These are phyloP conservation scores for Ypsolopha scabrella DNA, from an alignment of 2,888 invertebrate species.

Conservation along the genomic window DNA sequence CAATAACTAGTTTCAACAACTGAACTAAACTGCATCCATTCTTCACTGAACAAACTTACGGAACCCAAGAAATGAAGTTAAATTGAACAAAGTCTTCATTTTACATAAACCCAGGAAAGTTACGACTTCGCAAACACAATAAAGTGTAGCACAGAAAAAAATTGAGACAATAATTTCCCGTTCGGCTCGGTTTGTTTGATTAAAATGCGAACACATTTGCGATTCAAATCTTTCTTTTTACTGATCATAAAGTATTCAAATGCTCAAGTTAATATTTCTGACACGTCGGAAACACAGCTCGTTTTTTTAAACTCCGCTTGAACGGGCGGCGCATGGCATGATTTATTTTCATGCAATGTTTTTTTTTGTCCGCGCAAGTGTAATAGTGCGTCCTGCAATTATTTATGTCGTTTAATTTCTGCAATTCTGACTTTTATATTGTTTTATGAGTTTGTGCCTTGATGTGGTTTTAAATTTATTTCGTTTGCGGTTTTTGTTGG, in stretches of 20 bases:
- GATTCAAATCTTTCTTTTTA: slow-evolving; percentile 64
- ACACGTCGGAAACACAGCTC: slow-evolving; percentile 43
- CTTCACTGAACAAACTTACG: background rate
- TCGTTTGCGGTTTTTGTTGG: too few relatives aligned
- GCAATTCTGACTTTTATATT: background rate
- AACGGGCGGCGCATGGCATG: slow-evolving; percentile 23
- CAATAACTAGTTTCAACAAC: too few relatives aligned
- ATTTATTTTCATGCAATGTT: slow-evolving; percentile 25
- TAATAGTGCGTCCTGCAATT: background rate
- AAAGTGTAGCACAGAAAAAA: slow-evolving; percentile 2
- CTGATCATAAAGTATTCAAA: slow-evolving; percentile 68
- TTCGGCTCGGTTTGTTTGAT: slow-evolving; percentile 27
- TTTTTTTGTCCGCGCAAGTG: slow-evolving; percentile 2
- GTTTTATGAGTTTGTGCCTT: background rate
- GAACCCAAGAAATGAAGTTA: slow-evolving; percentile 1
- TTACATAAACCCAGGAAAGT: slow-evolving; percentile 2
- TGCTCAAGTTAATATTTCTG: slow-evolving; percentile 60
- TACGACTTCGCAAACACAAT: slow-evolving; percentile 4
- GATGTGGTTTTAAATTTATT: too few relatives aligned
- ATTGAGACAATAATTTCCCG: slow-evolving; percentile 1
- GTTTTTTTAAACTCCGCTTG: slow-evolving; percentile 16
- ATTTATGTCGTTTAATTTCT: background rate
- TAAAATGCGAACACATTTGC: slow-evolving; percentile 64
- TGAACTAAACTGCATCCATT: too few relatives aligned
- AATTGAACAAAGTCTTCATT: slow-evolving; percentile 2